Percentiles rank a stretch among this genome's conserved stretches.
These are phyloP conservation scores for Cryptocephalus primarius DNA, from an alignment of 2,888 invertebrate genomes.

Conservation along the genomic window DNA sequence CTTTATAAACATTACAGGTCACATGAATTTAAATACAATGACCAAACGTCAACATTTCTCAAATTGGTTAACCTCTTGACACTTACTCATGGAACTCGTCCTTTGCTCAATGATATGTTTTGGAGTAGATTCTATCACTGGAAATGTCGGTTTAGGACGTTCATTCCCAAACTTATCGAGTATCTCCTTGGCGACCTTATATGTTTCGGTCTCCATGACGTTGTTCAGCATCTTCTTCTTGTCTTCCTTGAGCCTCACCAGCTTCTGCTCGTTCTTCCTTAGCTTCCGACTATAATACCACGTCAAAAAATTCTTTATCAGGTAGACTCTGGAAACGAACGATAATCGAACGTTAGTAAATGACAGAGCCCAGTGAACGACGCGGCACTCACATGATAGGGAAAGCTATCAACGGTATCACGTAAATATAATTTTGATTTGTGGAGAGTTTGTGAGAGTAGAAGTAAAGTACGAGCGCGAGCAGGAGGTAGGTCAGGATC, in stretches of 20 bases:
- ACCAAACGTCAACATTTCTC: too few relatives aligned
- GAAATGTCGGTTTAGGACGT: conserved; percentile 12
- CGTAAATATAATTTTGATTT: conserved; percentile 62
- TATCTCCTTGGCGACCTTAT: conserved; percentile 85
- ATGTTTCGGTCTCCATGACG: conserved; percentile 96
- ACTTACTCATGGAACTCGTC: too few relatives aligned
- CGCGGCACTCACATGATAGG: conserved; percentile 65
- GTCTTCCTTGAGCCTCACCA: conserved; percentile 61
- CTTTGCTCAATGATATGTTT: neutral
- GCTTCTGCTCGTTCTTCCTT: conserved; percentile 62
- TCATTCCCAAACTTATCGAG: conserved; percentile 75
- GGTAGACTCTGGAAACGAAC: conserved; percentile 16
- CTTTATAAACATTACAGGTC: too few relatives aligned
- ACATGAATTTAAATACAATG: too few relatives aligned
- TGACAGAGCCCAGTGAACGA: neutral
- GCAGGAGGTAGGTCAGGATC: conserved; percentile 58
- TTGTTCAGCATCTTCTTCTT: conserved; percentile 85
- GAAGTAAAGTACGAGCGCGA: conserved; percentile 66
- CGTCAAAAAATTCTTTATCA: conserved; percentile 65
- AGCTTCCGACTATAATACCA: conserved; percentile 84
- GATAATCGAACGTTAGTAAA: neutral
- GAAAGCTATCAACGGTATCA: conserved; percentile 67
- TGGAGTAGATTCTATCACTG: conserved; percentile 5
- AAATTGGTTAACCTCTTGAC: too few relatives aligned
- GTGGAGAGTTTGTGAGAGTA: conserved; percentile 68